Percentiles rank a stretch among this genome's conserved stretches.
These are phyloP conservation scores for Perizoma flavofasciatum DNA, from an alignment of 2,888 invertebrate genomes.

Conservation along the genomic window DNA sequence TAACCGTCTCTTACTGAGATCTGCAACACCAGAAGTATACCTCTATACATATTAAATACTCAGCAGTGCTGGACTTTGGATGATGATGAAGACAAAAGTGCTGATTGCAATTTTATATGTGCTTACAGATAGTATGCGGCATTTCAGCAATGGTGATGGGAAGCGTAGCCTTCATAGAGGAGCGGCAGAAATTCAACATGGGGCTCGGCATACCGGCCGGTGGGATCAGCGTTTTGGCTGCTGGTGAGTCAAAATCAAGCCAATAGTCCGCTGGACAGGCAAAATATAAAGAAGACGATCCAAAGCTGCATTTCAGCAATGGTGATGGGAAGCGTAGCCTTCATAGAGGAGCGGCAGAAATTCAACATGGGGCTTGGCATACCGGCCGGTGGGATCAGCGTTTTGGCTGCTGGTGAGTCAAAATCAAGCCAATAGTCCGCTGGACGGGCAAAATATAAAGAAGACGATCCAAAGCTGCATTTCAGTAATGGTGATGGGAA, in stretches of 20 bases:
- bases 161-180: slow-evolving; percentile 85
- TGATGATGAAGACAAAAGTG: neutral
- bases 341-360: slow-evolving; percentile 85
- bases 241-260: slow-evolving; percentile 64
- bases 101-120: slow-evolving; percentile 1
- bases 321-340: slow-evolving; percentile 86
- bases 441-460: too few relatives aligned
- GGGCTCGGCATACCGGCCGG: slow-evolving; percentile 86
- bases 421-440: too few relatives aligned
- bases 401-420: slow-evolving; percentile 82
- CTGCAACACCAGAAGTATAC: too few relatives aligned
- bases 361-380: slow-evolving; percentile 85
- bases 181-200: slow-evolving; percentile 85
- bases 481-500: slow-evolving; percentile 85
- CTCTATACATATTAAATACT: too few relatives aligned
- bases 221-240: slow-evolving; percentile 83
- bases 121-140: slow-evolving; percentile 84
- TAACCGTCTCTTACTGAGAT: too few relatives aligned
- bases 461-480: too few relatives aligned
- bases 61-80: too few relatives aligned
- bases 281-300: too few relatives aligned
- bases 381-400: slow-evolving; percentile 84
- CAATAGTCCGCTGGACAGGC: too few relatives aligned
- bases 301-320: slow-evolving; percentile 85
- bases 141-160: slow-evolving; percentile 86